These are phyloP conservation scores for Drosophila sproati DNA, from an alignment of 1,140 invertebrate species.

Conservation along the genomic window DNA sequence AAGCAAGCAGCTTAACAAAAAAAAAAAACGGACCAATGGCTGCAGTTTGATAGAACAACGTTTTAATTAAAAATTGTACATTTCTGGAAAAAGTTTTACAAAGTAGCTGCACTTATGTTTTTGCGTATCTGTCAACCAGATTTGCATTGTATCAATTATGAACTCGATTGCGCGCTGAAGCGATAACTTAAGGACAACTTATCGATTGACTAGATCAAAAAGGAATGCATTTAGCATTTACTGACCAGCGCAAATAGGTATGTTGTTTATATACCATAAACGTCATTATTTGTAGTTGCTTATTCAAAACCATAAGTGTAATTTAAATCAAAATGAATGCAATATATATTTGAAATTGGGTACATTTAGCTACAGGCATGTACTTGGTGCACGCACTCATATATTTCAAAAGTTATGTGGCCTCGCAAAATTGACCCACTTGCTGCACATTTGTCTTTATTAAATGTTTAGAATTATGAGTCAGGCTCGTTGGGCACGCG, in stretches of 20 bases:
- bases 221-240: background rate
- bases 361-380: background rate
- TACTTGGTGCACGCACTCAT: conserved; percentile 14
- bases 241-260: background rate
- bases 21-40: background rate
- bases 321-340: background rate
- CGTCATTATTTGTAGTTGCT: background rate
- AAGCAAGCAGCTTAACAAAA: background rate
- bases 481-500: conserved; percentile 32
- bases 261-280: background rate
- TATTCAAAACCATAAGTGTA: background rate
- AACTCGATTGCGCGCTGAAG: background rate
- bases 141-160: background rate
- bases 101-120: background rate
- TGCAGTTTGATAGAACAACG: background rate
- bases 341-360: background rate
- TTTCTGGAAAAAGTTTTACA: background rate
- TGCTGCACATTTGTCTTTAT: conserved; percentile 77
- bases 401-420: conserved; percentile 31
- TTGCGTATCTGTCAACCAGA: too few relatives aligned
- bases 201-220: background rate
- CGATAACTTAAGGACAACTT: conserved; percentile 4
- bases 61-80: conserved; percentile 2
- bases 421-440: conserved; percentile 48
- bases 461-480: conserved; percentile 67